These are phyloP conservation scores for Brenthis hecate DNA, from an alignment of 2,888 invertebrate species.

Conservation along the genomic window DNA sequence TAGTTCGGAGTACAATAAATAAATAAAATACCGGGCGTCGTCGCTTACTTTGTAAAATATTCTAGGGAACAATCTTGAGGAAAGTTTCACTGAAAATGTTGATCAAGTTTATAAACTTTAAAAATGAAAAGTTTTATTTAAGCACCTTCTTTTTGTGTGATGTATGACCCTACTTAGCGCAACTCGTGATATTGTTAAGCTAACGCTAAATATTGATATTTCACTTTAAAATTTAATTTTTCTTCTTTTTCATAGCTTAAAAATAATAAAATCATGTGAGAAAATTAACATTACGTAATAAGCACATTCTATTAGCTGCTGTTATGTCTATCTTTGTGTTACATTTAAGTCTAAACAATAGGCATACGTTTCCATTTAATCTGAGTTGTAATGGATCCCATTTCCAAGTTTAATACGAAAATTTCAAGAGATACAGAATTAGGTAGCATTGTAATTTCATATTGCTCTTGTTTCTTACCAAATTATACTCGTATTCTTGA, in stretches of 20 bases:
- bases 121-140: slow-evolving; percentile 11
- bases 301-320: not conserved
- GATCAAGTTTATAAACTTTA: slow-evolving; percentile 15
- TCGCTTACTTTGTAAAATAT: slow-evolving; percentile 10
- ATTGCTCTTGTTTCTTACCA: slow-evolving; percentile 24
- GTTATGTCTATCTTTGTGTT: not conserved
- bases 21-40: slow-evolving; percentile 9
- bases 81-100: slow-evolving; percentile 11
- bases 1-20: not conserved
- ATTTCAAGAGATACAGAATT: slow-evolving; percentile 21
- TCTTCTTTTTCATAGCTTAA: no score
- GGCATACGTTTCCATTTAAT: slow-evolving; percentile 8
- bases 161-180: slow-evolving; percentile 14
- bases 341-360: slow-evolving; percentile 18
- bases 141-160: slow-evolving; percentile 7
- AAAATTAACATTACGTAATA: not conserved
- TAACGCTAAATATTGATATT: no score
- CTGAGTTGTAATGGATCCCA: slow-evolving; percentile 14
- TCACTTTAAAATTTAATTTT: no score
- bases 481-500: slow-evolving; percentile 9
- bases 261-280: no score
- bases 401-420: slow-evolving; percentile 22
- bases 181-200: slow-evolving; percentile 3
- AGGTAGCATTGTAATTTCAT: slow-evolving; percentile 20
- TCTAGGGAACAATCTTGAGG: slow-evolving; percentile 6